Evolutionary conservation across 2,888 invertebrate species (phyloP).

Genomic region (Xestia rhomboidea): DNA sequence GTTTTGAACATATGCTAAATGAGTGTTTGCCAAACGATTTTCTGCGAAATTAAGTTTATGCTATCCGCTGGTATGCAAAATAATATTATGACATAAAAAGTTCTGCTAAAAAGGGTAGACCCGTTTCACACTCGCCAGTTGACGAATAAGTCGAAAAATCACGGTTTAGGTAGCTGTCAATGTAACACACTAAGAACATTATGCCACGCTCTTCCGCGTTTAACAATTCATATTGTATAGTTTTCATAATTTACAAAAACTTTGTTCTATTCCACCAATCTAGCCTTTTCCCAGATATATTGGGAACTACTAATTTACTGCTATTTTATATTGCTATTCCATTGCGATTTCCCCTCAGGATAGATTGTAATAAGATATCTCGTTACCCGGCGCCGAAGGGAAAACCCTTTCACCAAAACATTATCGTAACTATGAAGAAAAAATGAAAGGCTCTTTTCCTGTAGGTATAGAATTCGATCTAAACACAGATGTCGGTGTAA

Average conservation of each 20-base stretch:
- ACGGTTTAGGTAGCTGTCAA: background rate
- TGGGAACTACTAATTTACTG: constrained; percentile 37
- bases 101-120: no score
- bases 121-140: no score
- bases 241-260: background rate
- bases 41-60: no score
- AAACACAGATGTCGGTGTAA: background rate
- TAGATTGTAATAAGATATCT: constrained; percentile 62
- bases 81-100: no score
- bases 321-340: constrained; percentile 50
- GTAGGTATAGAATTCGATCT: background rate
- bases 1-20: no score
- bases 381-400: constrained; percentile 53
- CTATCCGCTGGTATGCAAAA: no score
- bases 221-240: background rate
- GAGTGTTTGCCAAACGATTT: no score
- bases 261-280: background rate
- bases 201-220: background rate
- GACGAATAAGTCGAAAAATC: no score
- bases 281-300: constrained; percentile 17
- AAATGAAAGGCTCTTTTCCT: constrained; percentile 39
- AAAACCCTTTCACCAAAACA: constrained; percentile 61
- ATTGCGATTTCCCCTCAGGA: constrained; percentile 53
- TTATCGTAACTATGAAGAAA: constrained; percentile 45
- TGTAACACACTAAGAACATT: background rate